Evolutionary conservation across 1,140 invertebrate genomes (phyloP).

Genomic region (Periplaneta americana): DNA sequence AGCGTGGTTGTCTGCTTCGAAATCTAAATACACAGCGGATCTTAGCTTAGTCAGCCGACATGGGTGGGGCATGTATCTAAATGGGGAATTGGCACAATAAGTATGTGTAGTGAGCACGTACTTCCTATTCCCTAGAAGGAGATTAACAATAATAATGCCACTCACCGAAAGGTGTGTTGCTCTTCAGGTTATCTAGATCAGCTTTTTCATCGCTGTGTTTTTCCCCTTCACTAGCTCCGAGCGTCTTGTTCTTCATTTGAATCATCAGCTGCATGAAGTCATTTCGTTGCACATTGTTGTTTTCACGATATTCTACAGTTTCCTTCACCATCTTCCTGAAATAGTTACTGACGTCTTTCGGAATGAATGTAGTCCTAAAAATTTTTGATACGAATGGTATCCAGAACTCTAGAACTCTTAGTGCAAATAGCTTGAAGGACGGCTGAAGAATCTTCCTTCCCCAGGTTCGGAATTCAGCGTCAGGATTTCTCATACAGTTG

Average conservation of each 20-base stretch:
- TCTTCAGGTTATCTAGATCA: not conserved
- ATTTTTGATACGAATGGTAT: constrained; percentile 9
- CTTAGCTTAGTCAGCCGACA: too few species aligned
- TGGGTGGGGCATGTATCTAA: too few species aligned
- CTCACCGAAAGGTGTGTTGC: not conserved
- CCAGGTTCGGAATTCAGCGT: constrained; percentile 42
- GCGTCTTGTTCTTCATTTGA: constrained; percentile 13
- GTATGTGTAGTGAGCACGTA: too few species aligned
- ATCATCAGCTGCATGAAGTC: constrained; percentile 16
- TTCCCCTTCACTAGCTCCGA: not conserved
- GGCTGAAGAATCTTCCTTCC: constrained; percentile 34
- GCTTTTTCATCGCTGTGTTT: not conserved
- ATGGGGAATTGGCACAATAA: too few species aligned
- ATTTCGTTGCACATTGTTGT: constrained; percentile 32
- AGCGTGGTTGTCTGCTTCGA: too few species aligned
- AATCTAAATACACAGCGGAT: too few species aligned
- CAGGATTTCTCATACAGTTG: constrained; percentile 43
- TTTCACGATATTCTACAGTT: constrained; percentile 21
- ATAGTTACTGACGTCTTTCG: constrained; percentile 23
- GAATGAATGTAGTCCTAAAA: not conserved
- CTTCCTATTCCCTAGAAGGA: too few species aligned
- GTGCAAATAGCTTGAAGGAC: constrained; percentile 16
- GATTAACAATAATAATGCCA: not conserved
- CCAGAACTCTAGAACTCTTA: constrained; percentile 24
- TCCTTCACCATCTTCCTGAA: constrained; percentile 25